Evolutionary conservation across 2,113 vertebrate species (phyloP).

Genomic region (Ciconia stormi): DNA sequence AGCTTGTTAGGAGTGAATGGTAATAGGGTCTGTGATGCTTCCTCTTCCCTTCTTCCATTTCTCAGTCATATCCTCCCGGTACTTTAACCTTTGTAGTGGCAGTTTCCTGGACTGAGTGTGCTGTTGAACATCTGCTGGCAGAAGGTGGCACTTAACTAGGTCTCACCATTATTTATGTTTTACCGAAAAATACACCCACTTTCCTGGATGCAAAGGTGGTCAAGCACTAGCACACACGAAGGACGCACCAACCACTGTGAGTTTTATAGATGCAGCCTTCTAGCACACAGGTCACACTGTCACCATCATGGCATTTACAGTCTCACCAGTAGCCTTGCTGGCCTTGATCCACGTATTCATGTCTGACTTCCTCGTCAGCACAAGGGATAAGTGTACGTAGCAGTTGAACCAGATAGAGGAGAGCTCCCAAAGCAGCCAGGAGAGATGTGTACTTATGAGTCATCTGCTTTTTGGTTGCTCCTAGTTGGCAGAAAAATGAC

Average conservation of each 20-base stretch:
- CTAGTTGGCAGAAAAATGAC: background rate
- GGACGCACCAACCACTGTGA: background rate
- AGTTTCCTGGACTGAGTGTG: background rate
- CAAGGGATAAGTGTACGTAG: background rate
- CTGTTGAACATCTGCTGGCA: background rate
- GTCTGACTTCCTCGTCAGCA: background rate
- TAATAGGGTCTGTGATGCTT: background rate
- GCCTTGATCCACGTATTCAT: background rate
- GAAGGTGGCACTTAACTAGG: background rate
- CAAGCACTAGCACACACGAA: background rate
- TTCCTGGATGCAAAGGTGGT: background rate
- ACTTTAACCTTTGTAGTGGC: background rate
- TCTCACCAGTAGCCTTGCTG: background rate
- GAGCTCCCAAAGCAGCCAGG: background rate
- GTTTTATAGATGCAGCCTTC: background rate
- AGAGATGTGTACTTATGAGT: background rate
- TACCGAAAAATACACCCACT: background rate
- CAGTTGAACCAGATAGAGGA: background rate
- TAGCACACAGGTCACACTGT: background rate
- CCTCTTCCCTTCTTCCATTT: slow-evolving; percentile 9
- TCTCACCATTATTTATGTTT: background rate
- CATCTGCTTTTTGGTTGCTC: slow-evolving; percentile 4
- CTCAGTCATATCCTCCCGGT: background rate
- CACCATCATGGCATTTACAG: background rate
- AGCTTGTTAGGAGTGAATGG: slow-evolving; percentile 7